Evolutionary conservation across 2,797 vertebrate genomes (phyloP).

Genomic region (Rhynchonycteris naso): DNA sequence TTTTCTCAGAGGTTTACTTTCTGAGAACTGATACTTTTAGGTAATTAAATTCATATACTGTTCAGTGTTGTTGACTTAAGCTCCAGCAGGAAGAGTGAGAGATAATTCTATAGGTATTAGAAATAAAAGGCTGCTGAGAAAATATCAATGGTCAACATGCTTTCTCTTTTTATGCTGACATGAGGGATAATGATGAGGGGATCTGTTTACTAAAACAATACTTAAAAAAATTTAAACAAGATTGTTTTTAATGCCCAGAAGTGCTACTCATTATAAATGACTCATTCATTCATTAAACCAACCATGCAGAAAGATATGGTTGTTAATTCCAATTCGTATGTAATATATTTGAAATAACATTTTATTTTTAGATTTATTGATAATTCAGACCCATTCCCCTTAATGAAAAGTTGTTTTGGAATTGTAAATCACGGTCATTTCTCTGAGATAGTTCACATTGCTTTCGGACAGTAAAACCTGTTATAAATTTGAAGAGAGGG

Average conservation of each 20-base stretch:
- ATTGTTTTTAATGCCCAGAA: background rate
- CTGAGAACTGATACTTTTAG: constrained; percentile 25
- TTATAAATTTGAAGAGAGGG: constrained; percentile 32
- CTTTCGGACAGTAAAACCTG: background rate
- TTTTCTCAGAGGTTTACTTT: background rate
- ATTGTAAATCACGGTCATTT: background rate
- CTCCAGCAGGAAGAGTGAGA: background rate
- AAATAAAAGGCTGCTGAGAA: background rate
- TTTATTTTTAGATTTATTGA: constrained; percentile 7
- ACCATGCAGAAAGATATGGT: background rate
- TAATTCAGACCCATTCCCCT: constrained; percentile 2
- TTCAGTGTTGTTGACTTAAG: background rate
- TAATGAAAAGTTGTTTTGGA: background rate
- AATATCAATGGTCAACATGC: background rate
- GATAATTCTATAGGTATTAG: background rate
- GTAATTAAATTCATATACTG: background rate
- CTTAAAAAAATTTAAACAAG: background rate
- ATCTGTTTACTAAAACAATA: constrained; percentile 6
- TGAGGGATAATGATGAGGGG: background rate
- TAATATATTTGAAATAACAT: constrained; percentile 31
- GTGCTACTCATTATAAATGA: background rate
- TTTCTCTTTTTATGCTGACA: constrained; percentile 6
- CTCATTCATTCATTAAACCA: constrained; percentile 14
- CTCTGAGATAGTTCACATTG: constrained; percentile 2
- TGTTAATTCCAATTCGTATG: background rate